Base-by-base conservation (phyloP, 2,113 vertebrate species). In the Pterocles orientalis region DNA sequence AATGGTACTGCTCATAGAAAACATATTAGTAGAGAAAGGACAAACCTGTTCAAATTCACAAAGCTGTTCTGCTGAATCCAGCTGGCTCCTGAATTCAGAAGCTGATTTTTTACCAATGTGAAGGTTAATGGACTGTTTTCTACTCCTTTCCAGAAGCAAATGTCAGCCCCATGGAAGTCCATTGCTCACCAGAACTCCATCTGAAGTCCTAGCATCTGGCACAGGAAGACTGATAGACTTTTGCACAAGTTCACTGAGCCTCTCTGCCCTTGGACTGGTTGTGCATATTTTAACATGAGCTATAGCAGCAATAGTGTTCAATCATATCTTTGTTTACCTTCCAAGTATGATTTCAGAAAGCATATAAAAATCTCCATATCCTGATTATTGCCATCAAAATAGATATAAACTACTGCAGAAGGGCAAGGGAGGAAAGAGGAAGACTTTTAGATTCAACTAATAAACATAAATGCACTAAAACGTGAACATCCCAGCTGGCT, bases 381-480 rank as follows among this genome's bases (percentile, higher is more conserved):
- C 23, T 96, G 89, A 97, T 96, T 92, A 94, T 93, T 93, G 53
- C 36, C 73, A 94, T 75, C 57, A 90, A 58, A 93, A 91, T 85
- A 82, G 89, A 78, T 84, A 92, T 25, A 95, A 82, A 79, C 58
- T 73, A 70, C 76, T 78, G n/a, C 31, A 86, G 64, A 92, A 90
- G 48, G 61, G 7, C 43, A 77, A 65, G 20, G 9, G 20, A 94
- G 33, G 58, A 80, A 91, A 62, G 36, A 82, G 3, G 8, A 85
- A 62, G 39, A 0, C 58, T 92, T 94, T 91, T 41, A 50, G 54
- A 88, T 85, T 72, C 19, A 94, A 45, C 51, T 88, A 80, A 96
- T 84, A 94, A 91, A 83, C 39, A 77, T 86, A 97, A 98, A 97
- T 97, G 92, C 86, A 98, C 95, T 96, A 97, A 97, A 96, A 96